Base-by-base conservation (phyloP, 1,140 invertebrate genomes). In the Elymnias hypermnestra region DNA sequence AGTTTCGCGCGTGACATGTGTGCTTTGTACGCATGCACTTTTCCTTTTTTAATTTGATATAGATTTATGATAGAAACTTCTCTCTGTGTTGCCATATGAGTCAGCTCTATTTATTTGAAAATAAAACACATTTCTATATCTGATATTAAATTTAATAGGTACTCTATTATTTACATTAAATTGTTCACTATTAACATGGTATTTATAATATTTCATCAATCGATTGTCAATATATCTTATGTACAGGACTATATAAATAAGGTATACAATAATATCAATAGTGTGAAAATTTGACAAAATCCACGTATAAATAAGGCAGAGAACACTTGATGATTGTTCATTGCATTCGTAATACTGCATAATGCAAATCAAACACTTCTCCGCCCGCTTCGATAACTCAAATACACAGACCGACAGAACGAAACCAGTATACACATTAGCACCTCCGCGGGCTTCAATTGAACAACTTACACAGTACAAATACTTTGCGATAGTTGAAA, bases 101-200 rank as follows among this genome's bases (percentile, higher is more conserved):
- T n/a, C n/a, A n/a, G n/a, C n/a, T n/a, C n/a, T n/a, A n/a, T n/a
- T n/a, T n/a, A n/a, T n/a, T n/a, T n/a, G n/a, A n/a, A 39, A 83
- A 70, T 70, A 53, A 76, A 79, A 74, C 61, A 49, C 63, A 57
- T 35, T 6, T 54, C 39, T 50, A 43, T 75, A 77, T 81, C 76
- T 84, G 81, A 84, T 84, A 84, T 84, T 84, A 84, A 84, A 82
- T 84, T 81, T 83, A 84, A 83, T 84, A 82, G 72, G 73, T 82
- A 83, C 60, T 82, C 81, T 84, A 84, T 83, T 84, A 84, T 84
- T 81, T 84, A 84, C 81, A 84, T 79, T 79, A 78, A 83, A 83
- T 83, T 84, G 76, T 81, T 81, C 77, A 72, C 78, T 84, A 83
- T 79, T 81, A 84, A 83, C 81, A 84, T 81, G 70, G 79, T 83